A percentile compares a stretch with the other conserved stretches of the same genome.
Conservation (phyloP, 2,113 vertebrate genomes). For the Rana temporaria region DNA sequence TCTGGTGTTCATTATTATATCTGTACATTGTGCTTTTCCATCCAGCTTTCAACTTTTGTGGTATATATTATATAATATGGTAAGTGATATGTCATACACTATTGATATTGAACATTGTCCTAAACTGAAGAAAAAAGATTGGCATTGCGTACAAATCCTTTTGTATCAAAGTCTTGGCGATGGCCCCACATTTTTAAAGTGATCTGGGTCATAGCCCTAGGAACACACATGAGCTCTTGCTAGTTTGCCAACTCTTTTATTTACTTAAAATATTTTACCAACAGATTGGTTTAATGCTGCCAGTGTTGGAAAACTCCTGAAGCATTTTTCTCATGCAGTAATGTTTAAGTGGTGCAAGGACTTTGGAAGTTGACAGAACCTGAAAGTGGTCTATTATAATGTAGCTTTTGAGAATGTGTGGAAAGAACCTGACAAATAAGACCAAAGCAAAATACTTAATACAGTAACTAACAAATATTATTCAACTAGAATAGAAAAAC, state of each 20-base stretch:
- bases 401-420: too few relatives aligned
- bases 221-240: conserved; percentile 64
- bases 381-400: too few relatives aligned
- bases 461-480: too few relatives aligned
- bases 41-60: neutral
- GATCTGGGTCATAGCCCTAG: conserved; percentile 60
- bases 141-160: conserved; percentile 61
- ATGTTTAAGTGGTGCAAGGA: neutral
- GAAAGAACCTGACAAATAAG: too few relatives aligned
- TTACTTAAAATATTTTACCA: conserved; percentile 59
- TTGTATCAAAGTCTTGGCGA: conserved; percentile 63
- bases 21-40: neutral
- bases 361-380: neutral
- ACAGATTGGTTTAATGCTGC: conserved; percentile 66
- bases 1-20: too few relatives aligned
- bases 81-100: conserved; percentile 59
- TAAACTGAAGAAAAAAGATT: conserved; percentile 59
- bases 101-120: conserved; percentile 57
- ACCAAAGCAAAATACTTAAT: too few relatives aligned
- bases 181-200: conserved; percentile 58
- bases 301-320: neutral
- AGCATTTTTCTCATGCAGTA: neutral
- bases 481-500: too few relatives aligned
- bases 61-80: conserved; percentile 28
- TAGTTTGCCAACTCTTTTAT: conserved; percentile 60